These are phyloP conservation scores for Philhelius pedissequus DNA, from an alignment of 2,888 invertebrate species.

Conservation along the genomic window DNA sequence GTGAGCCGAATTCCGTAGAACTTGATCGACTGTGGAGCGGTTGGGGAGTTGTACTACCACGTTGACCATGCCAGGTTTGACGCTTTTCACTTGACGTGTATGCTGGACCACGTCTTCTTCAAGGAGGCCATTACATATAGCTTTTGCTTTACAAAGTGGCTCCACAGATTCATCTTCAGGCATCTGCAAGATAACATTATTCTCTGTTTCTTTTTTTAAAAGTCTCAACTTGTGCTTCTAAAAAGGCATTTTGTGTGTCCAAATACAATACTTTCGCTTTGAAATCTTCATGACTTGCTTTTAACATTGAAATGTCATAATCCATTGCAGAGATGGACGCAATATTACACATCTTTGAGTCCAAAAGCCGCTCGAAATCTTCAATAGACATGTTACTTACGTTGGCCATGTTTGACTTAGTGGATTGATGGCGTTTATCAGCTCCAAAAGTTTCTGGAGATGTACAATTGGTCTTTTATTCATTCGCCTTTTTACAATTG, in stretches of 20 bases:
- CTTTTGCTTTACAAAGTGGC: neutral
- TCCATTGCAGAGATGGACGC: neutral
- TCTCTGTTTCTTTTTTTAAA: neutral
- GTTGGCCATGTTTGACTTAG: too few species aligned
- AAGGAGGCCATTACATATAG: neutral
- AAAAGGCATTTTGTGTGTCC: neutral
- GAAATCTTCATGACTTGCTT: neutral
- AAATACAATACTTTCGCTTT: neutral
- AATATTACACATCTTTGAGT: too few species aligned
- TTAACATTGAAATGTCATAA: neutral
- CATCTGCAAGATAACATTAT: neutral
- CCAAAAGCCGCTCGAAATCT: too few species aligned
- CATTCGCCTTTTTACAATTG: too few species aligned
- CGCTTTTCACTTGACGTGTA: neutral
- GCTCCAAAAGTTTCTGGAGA: too few species aligned
- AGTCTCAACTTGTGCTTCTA: neutral
- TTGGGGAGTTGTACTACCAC: neutral
- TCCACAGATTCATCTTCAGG: neutral
- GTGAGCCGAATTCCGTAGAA: neutral
- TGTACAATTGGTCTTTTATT: too few species aligned
- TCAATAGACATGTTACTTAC: too few species aligned
- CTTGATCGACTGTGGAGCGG: neutral
- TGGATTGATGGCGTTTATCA: too few species aligned
- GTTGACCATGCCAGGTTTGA: neutral
- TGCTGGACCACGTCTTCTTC: neutral